phyloP scores from a whole-genome alignment of 2,888 invertebrate species.

The Thecocarcelia acutangulata region DNA sequence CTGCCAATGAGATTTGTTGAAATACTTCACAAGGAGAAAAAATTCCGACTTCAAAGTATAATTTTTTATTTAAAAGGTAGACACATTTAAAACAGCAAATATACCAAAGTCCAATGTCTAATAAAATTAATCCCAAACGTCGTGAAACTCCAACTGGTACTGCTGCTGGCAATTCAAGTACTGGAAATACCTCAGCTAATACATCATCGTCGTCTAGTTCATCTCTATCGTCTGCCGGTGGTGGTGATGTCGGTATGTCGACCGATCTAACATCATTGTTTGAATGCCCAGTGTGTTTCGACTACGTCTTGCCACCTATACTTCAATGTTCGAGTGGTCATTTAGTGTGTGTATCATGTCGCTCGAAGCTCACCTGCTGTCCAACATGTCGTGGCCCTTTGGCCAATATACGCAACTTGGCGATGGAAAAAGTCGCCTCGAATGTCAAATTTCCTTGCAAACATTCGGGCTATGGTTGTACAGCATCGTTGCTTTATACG shows the following conservation, averaged over 20 bases:
- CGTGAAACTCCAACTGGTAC: conserved; percentile 78
- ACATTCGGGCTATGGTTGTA: conserved; percentile 97
- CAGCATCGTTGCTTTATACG: conserved; percentile 94
- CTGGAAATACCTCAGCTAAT: conserved; percentile 78
- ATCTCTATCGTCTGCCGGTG: conserved; percentile 81
- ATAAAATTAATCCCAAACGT: conserved; percentile 81
- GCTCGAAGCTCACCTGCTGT: conserved; percentile 97
- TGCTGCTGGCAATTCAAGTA: conserved; percentile 74
- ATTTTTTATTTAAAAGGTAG: not conserved
- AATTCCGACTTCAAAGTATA: not conserved
- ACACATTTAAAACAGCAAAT: conserved; percentile 19
- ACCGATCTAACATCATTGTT: conserved; percentile 95
- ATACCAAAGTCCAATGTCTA: conserved; percentile 78
- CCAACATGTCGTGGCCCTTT: conserved; percentile 98
- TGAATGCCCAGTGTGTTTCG: conserved; percentile 99
- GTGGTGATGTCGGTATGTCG: conserved; percentile 84
- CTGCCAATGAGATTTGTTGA: conserved; percentile 46
- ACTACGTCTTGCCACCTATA: conserved; percentile 99
- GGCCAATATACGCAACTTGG: conserved; percentile 98
- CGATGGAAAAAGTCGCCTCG: conserved; percentile 99
- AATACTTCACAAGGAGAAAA: not conserved
- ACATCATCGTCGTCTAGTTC: conserved; percentile 82
- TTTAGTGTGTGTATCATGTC: conserved; percentile 97
- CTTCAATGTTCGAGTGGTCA: conserved; percentile 99
- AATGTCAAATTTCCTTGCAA: conserved; percentile 99